Conservation (phyloP, 2,113 vertebrate genomes). For the Promerops cafer region DNA sequence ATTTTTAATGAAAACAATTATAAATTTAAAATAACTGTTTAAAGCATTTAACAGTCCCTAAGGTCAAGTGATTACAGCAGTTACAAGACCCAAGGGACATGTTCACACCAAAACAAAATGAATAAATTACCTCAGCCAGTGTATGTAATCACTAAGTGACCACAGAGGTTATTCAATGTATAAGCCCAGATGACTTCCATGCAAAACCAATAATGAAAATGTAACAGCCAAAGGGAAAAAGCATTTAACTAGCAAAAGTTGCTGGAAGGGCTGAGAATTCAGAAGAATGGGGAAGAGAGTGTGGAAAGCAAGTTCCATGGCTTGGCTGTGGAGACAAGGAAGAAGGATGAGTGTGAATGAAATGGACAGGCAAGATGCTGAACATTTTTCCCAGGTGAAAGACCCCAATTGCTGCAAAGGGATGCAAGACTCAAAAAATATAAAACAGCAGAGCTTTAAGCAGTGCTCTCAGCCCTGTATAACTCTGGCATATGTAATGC, state of each 20-base stretch:
- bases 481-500: neutral
- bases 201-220: constrained; percentile 77
- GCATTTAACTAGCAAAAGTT: neutral
- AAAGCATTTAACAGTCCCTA: constrained; percentile 78
- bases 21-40: constrained; percentile 84
- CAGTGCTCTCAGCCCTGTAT: neutral
- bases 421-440: neutral
- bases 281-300: neutral
- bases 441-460: neutral
- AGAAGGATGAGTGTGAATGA: neutral
- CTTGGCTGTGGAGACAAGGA: neutral
- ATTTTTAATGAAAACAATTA: constrained; percentile 85
- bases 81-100: constrained; percentile 79
- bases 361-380: neutral
- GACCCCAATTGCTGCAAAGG: neutral
- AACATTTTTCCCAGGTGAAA: neutral
- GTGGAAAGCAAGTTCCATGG: neutral
- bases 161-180: constrained; percentile 75
- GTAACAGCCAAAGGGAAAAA: constrained; percentile 48
- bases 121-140: constrained; percentile 79
- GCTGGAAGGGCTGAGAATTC: neutral
- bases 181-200: constrained; percentile 66
- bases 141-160: constrained; percentile 78
- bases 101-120: constrained; percentile 84
- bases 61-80: constrained; percentile 82